Base-by-base conservation (phyloP, 92 coral and sea anemone genomes). In the Heliopora coerulea region DNA sequence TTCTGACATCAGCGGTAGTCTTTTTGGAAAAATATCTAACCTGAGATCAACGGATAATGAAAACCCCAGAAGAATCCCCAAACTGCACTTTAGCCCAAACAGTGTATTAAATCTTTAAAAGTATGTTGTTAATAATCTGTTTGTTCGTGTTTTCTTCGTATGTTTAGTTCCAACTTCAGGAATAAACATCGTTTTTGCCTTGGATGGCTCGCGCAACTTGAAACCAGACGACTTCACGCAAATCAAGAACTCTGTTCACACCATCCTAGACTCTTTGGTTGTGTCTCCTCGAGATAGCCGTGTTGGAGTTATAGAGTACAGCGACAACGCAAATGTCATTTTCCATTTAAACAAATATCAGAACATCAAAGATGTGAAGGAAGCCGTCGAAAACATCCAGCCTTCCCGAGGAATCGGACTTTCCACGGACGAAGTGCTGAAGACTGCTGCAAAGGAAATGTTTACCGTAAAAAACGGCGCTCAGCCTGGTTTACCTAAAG, bases 181-280 rank as follows among this genome's bases (percentile, higher is more conserved):
- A 28, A 70, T 57, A 8, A 70, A 70, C 50, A 31, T 70, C 34
- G 83, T 72, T 26, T 78, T 83, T 29, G 75, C 81, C 56, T 62
- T 95, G 83, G 99, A 95, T 26, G 87, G 96, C 10, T 95, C 99
- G 8, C 89, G 95, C 14, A 88, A 90, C 78, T 82, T 92, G 64
- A 86, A 88, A 29, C 83, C 72, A 8, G 75, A 73, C 2, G 83
- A 62, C 31, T 92, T 84, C 72, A 72, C 83, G 7, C 80, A 83
- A 44, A 84, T 87, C 68, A 86, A 89, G 62, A 68, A 89, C 27
- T 92, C 91, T 23, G 89, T 90, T 27, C 87, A 89, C 78, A 83
- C 88, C 12, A 78, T 87, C 41, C 81, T 89, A 69, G 78, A 83
- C 32, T 83, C 82, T 52, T 80, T 92, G 26, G 79, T 87, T 18